Conservation (phyloP, 2,888 invertebrate genomes). For the Drosophila kuntzei region DNA sequence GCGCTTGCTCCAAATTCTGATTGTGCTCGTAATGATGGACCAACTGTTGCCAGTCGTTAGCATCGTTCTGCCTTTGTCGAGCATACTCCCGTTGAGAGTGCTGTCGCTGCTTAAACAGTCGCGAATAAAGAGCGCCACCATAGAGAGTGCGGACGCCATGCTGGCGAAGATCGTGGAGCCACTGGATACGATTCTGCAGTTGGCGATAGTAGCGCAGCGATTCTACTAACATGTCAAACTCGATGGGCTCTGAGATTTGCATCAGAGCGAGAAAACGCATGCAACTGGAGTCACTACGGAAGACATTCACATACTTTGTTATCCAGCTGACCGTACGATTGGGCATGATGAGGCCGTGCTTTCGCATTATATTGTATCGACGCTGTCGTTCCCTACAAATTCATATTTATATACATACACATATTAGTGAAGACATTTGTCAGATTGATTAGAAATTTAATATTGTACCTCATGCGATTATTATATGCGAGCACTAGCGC, state of each 20-base stretch:
- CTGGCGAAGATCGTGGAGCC: slow-evolving; percentile 89
- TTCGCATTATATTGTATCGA: slow-evolving; percentile 90
- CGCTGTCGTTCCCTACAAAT: slow-evolving; percentile 88
- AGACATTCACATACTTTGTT: slow-evolving; percentile 89
- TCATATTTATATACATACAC: neutral
- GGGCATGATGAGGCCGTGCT: slow-evolving; percentile 92
- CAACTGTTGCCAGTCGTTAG: slow-evolving; percentile 72
- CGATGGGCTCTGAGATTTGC: slow-evolving; percentile 90
- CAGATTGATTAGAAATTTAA: neutral
- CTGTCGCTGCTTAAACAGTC: slow-evolving; percentile 87
- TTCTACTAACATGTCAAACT: slow-evolving; percentile 92
- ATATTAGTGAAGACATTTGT: neutral
- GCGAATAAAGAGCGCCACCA: slow-evolving; percentile 88
- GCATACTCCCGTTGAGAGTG: slow-evolving; percentile 73
- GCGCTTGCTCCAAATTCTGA: slow-evolving; percentile 69
- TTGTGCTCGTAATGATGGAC: slow-evolving; percentile 69
- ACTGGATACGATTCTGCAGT: slow-evolving; percentile 88
- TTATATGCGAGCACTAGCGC: slow-evolving; percentile 91
- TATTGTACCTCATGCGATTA: slow-evolving; percentile 87
- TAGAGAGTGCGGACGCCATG: slow-evolving; percentile 90
- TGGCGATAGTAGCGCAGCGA: slow-evolving; percentile 90
- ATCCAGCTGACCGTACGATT: slow-evolving; percentile 90
- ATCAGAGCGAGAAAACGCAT: slow-evolving; percentile 89
- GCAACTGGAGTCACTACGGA: slow-evolving; percentile 86
- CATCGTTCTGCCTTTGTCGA: slow-evolving; percentile 52